Percentiles rank a stretch among this genome's conserved stretches.
Conservation (phyloP, 2,888 invertebrate species). For the Halictus quadricinctus region DNA sequence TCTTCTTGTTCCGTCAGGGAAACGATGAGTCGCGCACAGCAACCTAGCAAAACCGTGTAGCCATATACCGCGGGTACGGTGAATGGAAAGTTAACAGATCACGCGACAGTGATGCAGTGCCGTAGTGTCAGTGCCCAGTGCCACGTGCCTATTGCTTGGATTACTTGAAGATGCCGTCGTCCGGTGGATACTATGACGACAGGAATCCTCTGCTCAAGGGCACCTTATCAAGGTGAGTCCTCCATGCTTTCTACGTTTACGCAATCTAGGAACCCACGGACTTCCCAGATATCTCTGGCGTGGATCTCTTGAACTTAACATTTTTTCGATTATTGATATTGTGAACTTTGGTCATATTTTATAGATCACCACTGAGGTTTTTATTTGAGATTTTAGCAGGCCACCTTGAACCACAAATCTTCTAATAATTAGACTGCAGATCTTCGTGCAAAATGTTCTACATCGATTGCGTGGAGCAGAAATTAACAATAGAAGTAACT, state of each 20-base stretch:
- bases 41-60: conserved; percentile 50
- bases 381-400: neutral
- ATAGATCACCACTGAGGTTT: neutral
- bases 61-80: conserved; percentile 61
- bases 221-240: conserved; percentile 84
- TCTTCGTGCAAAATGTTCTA: neutral
- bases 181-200: conserved; percentile 84
- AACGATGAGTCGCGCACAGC: conserved; percentile 48
- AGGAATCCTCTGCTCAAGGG: conserved; percentile 86
- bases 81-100: conserved; percentile 78
- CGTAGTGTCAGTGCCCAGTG: conserved; percentile 79
- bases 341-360: neutral
- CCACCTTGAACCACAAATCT: neutral
- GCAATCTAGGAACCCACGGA: neutral
- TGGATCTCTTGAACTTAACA: neutral
- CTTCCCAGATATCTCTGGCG: neutral
- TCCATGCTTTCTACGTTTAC: neutral
- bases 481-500: neutral
- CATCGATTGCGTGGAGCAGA: neutral
- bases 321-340: neutral
- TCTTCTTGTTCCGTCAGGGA: conserved; percentile 19
- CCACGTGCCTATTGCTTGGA: conserved; percentile 80
- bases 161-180: conserved; percentile 81
- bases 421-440: neutral
- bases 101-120: conserved; percentile 81